Conservation (phyloP, 2,797 vertebrate species). For the Vireo griseus region DNA sequence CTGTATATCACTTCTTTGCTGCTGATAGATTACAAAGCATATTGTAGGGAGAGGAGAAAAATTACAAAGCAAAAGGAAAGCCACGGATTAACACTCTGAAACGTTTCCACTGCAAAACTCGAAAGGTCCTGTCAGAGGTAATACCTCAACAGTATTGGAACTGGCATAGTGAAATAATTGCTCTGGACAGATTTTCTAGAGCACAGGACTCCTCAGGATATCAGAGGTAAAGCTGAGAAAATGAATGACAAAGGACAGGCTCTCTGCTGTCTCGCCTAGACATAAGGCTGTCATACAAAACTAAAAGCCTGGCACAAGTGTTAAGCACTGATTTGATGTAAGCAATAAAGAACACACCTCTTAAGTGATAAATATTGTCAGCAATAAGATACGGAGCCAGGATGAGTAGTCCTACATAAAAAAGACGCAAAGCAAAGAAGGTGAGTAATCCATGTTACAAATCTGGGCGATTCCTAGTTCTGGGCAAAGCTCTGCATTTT, state of each 20-base stretch:
- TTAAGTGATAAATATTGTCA: neutral
- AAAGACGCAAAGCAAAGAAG: neutral
- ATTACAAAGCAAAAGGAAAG: neutral
- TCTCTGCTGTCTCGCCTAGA: no score
- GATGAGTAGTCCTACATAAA: neutral
- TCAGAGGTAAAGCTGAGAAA: neutral
- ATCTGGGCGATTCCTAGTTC: no score
- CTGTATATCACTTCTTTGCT: neutral
- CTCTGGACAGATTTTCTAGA: neutral
- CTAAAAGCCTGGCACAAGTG: fast-evolving
- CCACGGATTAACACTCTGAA: fast-evolving
- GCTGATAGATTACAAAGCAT: neutral
- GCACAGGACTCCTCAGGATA: neutral
- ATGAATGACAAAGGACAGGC: neutral
- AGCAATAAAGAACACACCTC: neutral
- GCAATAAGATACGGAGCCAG: neutral
- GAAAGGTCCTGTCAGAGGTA: neutral
- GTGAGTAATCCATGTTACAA: neutral
- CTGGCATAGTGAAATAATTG: neutral
- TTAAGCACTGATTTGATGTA: neutral
- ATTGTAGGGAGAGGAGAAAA: fast-evolving
- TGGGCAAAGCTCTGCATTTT: neutral
- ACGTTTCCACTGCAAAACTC: neutral
- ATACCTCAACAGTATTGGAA: neutral
- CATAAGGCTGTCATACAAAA: fast-evolving